Evolutionary conservation across 1,140 invertebrate genomes (phyloP), one percentile per base, ranked within the genome.

Genomic region (Pantala flavescens): DNA sequence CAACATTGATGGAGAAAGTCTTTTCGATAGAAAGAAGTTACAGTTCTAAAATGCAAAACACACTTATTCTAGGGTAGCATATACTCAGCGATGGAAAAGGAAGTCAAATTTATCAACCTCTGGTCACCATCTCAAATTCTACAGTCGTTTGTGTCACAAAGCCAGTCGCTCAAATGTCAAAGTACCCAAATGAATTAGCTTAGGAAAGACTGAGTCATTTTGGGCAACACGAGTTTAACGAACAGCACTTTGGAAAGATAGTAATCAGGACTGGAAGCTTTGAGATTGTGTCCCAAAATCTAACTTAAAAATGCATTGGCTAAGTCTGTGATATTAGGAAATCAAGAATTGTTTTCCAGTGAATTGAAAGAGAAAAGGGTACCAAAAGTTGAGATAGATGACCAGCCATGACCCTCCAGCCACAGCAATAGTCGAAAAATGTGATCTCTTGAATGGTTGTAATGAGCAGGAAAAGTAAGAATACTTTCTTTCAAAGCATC

Each of bases 361-460:
- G 49, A 63, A 36, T 3, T 63, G n/a, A 63, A 63, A 21, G 49
- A 63, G 28, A 36, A 36, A 36, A 36, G 14, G 49, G 49, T 19
- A 63, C 14, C 49, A 7, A 19, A 63, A 63, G 16, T 63, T 16
- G 49, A 63, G 49, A 12, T 63, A 63, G 49, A 19, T 63, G 14
- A 63, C 49, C 49, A 63, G 49, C 49, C 49, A 19, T 7, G 2
- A 63, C n/a, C 49, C 49, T 63, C 49, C 49, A 63, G 49, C 49
- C 49, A 63, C 49, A 63, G 49, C 49, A 63, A 63, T 63, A 63
- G 49, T 63, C 49, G 12, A 63, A 63, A 63, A 63, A 63, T 63
- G 49, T 63, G 49, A 63, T 63, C 49, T 63, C 12, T 7, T 16
- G 49, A 21, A 63, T 63, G 49, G 12, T 63, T 3, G 12, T 16